Evolutionary conservation across 2,888 invertebrate genomes (phyloP).

Genomic region (Pherbina coryleti): DNA sequence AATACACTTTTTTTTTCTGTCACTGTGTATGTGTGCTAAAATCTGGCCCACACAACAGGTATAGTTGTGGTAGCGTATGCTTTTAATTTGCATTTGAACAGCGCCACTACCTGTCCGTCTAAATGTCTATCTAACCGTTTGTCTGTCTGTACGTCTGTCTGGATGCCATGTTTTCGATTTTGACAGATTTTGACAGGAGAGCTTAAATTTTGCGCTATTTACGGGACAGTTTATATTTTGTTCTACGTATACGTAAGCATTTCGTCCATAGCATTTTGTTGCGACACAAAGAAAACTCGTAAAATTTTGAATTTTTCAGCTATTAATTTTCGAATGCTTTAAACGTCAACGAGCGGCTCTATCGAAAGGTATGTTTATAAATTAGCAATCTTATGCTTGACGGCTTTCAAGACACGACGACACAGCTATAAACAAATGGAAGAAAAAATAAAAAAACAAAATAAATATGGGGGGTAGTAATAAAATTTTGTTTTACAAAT

Average conservation of each 20-base stretch:
- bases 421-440: no score
- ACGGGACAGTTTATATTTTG: no score
- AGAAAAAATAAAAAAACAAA: no score
- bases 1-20: neutral
- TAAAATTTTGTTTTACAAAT: no score
- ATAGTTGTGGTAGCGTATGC: no score
- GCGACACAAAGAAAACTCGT: no score
- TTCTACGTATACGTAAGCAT: no score
- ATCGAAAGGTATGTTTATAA: neutral
- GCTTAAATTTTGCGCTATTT: neutral
- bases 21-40: no score
- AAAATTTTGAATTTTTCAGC: neutral
- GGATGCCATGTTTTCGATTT: neutral
- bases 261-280: no score
- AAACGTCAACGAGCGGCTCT: slow-evolving; percentile 1
- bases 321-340: slow-evolving; percentile 1
- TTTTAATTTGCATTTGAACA: neutral
- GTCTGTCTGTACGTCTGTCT: neutral
- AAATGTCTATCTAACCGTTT: neutral
- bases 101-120: neutral
- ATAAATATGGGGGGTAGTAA: no score
- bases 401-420: no score
- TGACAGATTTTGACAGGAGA: neutral
- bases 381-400: neutral
- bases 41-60: no score